A percentile compares a stretch with the other conserved stretches of the same genome.
Conservation (phyloP, 2,113 vertebrate genomes). For the Austrofundulus limnaeus region DNA sequence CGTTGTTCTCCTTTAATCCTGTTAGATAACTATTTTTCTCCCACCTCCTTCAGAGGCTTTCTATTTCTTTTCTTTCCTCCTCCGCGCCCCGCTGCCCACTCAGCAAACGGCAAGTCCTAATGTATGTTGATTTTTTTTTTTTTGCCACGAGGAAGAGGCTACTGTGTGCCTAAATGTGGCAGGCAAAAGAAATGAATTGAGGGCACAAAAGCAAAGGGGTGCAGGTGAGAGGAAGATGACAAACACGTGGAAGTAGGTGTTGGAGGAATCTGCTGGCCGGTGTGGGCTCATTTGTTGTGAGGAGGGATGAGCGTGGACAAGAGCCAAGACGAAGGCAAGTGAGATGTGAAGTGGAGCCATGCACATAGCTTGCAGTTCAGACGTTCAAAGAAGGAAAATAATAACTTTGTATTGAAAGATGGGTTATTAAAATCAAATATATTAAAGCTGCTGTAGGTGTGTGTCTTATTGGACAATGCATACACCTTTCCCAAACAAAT, state of each 20-base stretch:
- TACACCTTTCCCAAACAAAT: too few species aligned
- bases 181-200: conserved; percentile 14
- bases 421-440: conserved; percentile 2
- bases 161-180: conserved; percentile 56
- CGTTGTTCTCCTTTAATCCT: conserved; percentile 77
- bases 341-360: conserved; percentile 51
- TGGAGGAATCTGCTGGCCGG: conserved; percentile 52
- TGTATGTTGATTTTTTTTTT: conserved; percentile 38
- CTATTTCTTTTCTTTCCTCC: conserved; percentile 56
- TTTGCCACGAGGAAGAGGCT: conserved; percentile 49
- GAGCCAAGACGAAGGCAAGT: conserved; percentile 52
- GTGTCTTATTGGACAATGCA: neutral
- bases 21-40: conserved; percentile 74
- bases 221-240: conserved; percentile 39
- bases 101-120: conserved; percentile 65
- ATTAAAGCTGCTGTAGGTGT: neutral
- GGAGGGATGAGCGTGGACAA: conserved; percentile 57
- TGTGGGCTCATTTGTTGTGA: conserved; percentile 55
- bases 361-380: conserved; percentile 32
- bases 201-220: conserved; percentile 4
- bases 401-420: neutral
- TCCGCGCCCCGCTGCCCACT: conserved; percentile 70
- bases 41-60: conserved; percentile 51
- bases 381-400: neutral
- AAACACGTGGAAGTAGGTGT: conserved; percentile 53